Percentiles rank a stretch among this genome's conserved stretches.
These are phyloP conservation scores for Symphodus melops DNA, from an alignment of 2,113 vertebrate genomes.

Conservation along the genomic window DNA sequence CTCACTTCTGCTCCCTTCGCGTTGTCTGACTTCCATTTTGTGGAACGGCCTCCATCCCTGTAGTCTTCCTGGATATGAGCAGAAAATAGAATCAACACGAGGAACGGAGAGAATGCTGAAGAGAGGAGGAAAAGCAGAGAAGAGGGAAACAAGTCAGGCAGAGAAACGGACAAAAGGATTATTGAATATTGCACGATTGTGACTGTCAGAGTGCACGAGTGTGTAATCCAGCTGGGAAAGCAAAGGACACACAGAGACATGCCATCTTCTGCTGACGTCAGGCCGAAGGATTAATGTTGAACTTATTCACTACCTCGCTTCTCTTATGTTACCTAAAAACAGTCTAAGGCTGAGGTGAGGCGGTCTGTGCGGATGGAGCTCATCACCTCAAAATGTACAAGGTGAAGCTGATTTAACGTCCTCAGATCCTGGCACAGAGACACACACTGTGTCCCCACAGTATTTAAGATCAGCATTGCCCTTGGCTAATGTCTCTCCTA, in stretches of 20 bases:
- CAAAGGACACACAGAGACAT: conserved; percentile 36
- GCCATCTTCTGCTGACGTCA: conserved; percentile 56
- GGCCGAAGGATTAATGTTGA: conserved; percentile 42
- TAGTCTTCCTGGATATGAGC: conserved; percentile 20
- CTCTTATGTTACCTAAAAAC: neutral
- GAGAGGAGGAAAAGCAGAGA: conserved; percentile 6
- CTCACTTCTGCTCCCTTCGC: conserved; percentile 31
- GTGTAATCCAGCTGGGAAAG: conserved; percentile 53
- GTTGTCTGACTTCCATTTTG: conserved; percentile 46
- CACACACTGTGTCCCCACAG: neutral
- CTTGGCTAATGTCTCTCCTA: conserved; percentile 41
- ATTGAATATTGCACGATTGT: conserved; percentile 59
- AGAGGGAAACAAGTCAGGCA: conserved; percentile 33
- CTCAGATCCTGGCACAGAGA: neutral
- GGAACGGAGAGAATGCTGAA: conserved; percentile 11
- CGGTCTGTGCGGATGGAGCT: neutral
- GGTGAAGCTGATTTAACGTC: neutral
- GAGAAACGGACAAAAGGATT: conserved; percentile 31
- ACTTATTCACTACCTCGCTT: conserved; percentile 25
- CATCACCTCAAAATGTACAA: neutral
- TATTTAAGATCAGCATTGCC: conserved; percentile 37
- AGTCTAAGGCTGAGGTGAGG: neutral
- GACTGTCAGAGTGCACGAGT: conserved; percentile 44
- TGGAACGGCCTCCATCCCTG: conserved; percentile 37
- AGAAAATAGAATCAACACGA: conserved; percentile 42